A percentile compares a stretch with the other conserved stretches of the same genome.
These are phyloP conservation scores for Idaea aversata DNA, from an alignment of 2,888 invertebrate genomes.

Conservation along the genomic window DNA sequence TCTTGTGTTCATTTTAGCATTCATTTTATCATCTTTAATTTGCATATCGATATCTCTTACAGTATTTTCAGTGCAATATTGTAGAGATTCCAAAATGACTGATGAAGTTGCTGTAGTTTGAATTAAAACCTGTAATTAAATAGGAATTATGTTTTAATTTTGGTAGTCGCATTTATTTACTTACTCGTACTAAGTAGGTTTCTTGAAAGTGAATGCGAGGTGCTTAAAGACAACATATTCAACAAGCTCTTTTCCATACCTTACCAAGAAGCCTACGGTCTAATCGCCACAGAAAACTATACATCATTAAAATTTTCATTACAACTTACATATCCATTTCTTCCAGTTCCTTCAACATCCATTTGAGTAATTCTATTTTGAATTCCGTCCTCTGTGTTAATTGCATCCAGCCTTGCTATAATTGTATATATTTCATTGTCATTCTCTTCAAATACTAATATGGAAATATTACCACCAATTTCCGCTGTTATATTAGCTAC, in stretches of 20 bases:
- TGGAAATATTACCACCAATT: slow-evolving; percentile 30
- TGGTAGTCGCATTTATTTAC: too few species aligned
- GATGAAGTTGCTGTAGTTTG: slow-evolving; percentile 19
- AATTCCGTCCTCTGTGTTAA: slow-evolving; percentile 11
- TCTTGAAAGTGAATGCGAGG: too few species aligned
- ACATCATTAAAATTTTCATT: not conserved
- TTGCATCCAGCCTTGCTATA: slow-evolving; percentile 17
- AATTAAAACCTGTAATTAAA: slow-evolving; percentile 30
- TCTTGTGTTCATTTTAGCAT: not conserved
- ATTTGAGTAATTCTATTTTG: slow-evolving; percentile 17
- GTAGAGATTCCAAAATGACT: slow-evolving; percentile 19
- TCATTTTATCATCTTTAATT: not conserved
- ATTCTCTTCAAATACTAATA: slow-evolving; percentile 31
- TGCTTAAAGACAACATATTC: too few species aligned
- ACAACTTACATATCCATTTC: slow-evolving; percentile 27
- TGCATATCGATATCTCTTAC: not conserved
- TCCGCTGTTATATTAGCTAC: slow-evolving; percentile 22
- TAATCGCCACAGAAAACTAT: too few species aligned
- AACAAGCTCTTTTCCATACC: too few species aligned
- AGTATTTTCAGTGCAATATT: slow-evolving; percentile 9
- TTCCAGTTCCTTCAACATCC: slow-evolving; percentile 12
- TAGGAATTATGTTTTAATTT: not conserved
- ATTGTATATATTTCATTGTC: slow-evolving; percentile 11
- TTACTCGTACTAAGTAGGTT: too few species aligned
- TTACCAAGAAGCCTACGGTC: too few species aligned